Conservation (phyloP, 35 echinoderm and acorn worm genomes). For the Ophioderma brevispina region DNA sequence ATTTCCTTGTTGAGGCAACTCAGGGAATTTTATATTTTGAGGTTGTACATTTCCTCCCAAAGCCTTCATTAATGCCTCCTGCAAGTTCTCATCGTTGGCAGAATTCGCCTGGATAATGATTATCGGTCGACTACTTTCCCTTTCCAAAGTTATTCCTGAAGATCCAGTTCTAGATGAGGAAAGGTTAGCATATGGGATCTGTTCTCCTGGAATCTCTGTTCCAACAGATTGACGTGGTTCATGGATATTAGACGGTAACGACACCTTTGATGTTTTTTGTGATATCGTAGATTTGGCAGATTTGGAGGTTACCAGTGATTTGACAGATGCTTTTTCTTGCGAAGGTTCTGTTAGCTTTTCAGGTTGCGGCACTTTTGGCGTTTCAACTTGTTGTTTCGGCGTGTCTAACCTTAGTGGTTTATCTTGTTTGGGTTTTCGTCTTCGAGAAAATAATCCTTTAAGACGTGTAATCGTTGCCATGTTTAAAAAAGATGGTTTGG, state of each 20-base stretch:
- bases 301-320: too few species aligned
- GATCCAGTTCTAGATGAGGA: too few species aligned
- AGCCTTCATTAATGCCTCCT: constrained; percentile 7
- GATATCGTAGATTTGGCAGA: too few species aligned
- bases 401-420: too few species aligned
- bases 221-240: too few species aligned
- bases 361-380: too few species aligned
- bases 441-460: background rate
- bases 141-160: background rate
- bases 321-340: too few species aligned
- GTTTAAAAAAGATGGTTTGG: background rate
- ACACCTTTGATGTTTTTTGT: background rate
- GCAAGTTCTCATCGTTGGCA: background rate
- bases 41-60: background rate
- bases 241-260: background rate
- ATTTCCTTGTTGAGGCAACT: background rate
- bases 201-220: too few species aligned
- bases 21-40: background rate
- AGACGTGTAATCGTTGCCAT: background rate
- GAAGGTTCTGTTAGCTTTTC: too few species aligned
- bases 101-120: constrained; percentile 32
- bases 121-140: constrained; percentile 1
- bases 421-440: background rate
- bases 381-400: too few species aligned
- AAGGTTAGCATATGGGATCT: too few species aligned